Evolutionary conservation across 2,888 invertebrate genomes (phyloP).

Genomic region (Platynereis dumerilii): DNA sequence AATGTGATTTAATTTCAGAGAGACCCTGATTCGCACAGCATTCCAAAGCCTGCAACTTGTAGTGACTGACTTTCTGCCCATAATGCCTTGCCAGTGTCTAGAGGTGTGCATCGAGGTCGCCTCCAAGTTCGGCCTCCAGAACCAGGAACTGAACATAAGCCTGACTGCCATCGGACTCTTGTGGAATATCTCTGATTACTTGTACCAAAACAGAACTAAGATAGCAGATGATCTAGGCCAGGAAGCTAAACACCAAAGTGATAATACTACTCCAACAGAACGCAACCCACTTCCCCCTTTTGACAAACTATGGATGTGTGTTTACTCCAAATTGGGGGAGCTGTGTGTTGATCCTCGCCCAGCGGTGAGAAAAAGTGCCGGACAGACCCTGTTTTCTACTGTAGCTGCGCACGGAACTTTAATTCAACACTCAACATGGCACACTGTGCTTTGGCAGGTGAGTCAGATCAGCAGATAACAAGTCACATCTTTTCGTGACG

Average conservation of each 20-base stretch:
- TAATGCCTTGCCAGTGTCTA: slow-evolving; percentile 90
- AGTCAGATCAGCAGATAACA: neutral
- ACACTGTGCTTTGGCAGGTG: slow-evolving; percentile 88
- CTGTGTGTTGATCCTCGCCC: slow-evolving; percentile 94
- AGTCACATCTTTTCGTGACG: too few species aligned
- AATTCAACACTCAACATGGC: slow-evolving; percentile 88
- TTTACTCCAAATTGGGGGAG: slow-evolving; percentile 69
- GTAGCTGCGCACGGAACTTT: slow-evolving; percentile 93
- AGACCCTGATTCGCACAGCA: slow-evolving; percentile 88
- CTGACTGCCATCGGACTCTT: slow-evolving; percentile 94
- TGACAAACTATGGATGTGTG: slow-evolving; percentile 95
- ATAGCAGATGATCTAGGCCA: slow-evolving; percentile 53
- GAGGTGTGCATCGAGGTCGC: slow-evolving; percentile 90
- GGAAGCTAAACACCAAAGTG: slow-evolving; percentile 20
- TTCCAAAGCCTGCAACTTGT: slow-evolving; percentile 96
- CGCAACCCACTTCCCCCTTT: slow-evolving; percentile 68
- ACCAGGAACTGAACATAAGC: slow-evolving; percentile 94
- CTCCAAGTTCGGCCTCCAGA: slow-evolving; percentile 94
- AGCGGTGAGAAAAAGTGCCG: slow-evolving; percentile 94
- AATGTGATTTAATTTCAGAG: slow-evolving; percentile 67
- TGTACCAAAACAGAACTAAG: slow-evolving; percentile 88
- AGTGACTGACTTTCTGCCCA: slow-evolving; percentile 90
- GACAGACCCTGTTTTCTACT: slow-evolving; percentile 96
- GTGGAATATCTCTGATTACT: slow-evolving; percentile 99
- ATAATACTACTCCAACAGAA: neutral